phyloP scores from a whole-genome alignment of 2,888 invertebrate species.

The Steinernema hermaphroditum region DNA sequence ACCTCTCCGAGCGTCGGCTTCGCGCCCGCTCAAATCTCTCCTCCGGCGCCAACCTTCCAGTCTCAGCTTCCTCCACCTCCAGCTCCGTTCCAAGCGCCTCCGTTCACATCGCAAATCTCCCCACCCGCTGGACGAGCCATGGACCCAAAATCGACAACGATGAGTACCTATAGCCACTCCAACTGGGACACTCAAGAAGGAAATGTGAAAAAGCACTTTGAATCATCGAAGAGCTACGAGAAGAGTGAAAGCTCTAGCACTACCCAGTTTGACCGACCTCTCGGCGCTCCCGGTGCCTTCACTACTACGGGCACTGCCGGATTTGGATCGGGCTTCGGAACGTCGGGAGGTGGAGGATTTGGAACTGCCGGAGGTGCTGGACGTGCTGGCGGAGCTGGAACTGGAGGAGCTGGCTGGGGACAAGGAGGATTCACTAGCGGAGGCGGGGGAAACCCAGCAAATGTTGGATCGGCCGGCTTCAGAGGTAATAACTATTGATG shows the following conservation, averaged over 20 bases:
- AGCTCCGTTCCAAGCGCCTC: too few relatives aligned
- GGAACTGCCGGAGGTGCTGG: not conserved
- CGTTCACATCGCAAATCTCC: not conserved
- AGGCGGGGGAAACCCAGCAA: not conserved
- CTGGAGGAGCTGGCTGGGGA: not conserved
- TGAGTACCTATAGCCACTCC: conserved; percentile 34
- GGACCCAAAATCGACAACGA: conserved; percentile 34
- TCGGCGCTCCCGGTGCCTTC: conserved; percentile 19
- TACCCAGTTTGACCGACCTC: conserved; percentile 1
- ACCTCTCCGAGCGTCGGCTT: not conserved
- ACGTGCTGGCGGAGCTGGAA: not conserved
- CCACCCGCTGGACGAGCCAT: not conserved
- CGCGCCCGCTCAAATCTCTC: not conserved
- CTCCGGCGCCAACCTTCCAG: not conserved
- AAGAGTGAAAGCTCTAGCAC: conserved; percentile 39
- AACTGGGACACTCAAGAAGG: conserved; percentile 39
- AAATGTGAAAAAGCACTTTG: conserved; percentile 38
- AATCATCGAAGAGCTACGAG: conserved; percentile 34
- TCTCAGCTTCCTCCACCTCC: too few relatives aligned
- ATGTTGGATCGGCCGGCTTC: too few relatives aligned
- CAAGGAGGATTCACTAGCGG: not conserved
- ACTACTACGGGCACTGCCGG: not conserved
- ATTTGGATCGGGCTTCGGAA: conserved; percentile 1
- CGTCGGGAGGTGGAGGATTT: conserved; percentile 3
- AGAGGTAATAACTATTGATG: too few relatives aligned